Base-by-base conservation (phyloP, 2,113 vertebrate genomes). In the Ameiurus melas region DNA sequence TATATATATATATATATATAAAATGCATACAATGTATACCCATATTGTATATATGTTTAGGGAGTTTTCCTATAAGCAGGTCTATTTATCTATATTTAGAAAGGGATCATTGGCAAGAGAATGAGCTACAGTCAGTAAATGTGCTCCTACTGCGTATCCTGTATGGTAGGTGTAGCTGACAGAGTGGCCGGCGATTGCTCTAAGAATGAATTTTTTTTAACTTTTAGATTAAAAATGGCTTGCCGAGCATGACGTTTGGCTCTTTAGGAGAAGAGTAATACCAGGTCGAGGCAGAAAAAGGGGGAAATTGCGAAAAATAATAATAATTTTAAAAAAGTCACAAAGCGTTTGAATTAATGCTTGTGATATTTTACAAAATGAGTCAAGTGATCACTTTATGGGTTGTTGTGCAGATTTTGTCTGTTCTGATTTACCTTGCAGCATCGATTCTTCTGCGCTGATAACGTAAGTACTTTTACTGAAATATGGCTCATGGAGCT, bases 401-500 rank as follows among this genome's bases (percentile, higher is more conserved):
- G 6, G 55, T 5, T n/a, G 47, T n/a, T 57, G 51, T 53, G 51
- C 51, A 53, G 51, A 17, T 57, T 57, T 57, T 16, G 13, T 57
- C 55, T 17, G 3, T 57, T 57, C 27, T 51, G 43, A n/a, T 9
- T 57, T 83, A 90, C 90, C 90, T 89, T 89, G 90, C 53, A 17
- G 27, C 57, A 53, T 85, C 39, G 77, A 87, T 58, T 90, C 88
- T 19, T 87, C 58, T 22, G 68, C 70, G 2, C 55, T 60, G 82
- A 43, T 43, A 22, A 85, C 43, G 25, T 85, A 86, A 0, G 47
- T 39, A 0, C 25, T 47, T 6, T 68, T 5, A 66, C 13, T 87
- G 60, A 58, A 90, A 87, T 53, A 84, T 17, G n/a, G 90, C 81
- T 89, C 90, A 22, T 90, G 70, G 20, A 85, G 6, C 20, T 90